Percentiles rank a stretch among this genome's conserved stretches.
phyloP scores from a whole-genome alignment of 2,888 invertebrate species.

The Furcula furcula region DNA sequence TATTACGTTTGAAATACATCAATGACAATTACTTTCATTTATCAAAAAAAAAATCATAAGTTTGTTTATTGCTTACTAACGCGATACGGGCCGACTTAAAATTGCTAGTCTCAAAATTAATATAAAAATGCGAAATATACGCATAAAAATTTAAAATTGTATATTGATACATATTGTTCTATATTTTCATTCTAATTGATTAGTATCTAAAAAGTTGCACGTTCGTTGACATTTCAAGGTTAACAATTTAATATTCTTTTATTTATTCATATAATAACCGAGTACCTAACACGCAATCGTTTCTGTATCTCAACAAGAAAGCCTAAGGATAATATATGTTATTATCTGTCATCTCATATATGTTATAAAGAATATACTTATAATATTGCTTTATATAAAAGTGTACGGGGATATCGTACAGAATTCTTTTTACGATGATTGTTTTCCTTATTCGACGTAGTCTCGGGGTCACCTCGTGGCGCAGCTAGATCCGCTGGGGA shows the following conservation, averaged over 20 bases:
- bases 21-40: not conserved
- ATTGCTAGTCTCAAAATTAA: constrained; percentile 73
- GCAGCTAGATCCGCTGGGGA: constrained; percentile 95
- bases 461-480: constrained; percentile 96
- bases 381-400: constrained; percentile 24
- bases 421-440: constrained; percentile 29
- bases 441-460: constrained; percentile 76
- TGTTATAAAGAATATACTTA: constrained; percentile 11
- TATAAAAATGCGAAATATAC: constrained; percentile 14
- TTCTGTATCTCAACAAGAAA: not conserved
- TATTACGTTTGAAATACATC: constrained; percentile 8
- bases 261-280: constrained; percentile 5
- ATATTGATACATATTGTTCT: constrained; percentile 9
- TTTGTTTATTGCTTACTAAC: constrained; percentile 33
- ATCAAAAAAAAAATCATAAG: constrained; percentile 12
- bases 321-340: not conserved
- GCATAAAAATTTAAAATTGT: constrained; percentile 7
- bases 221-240: constrained; percentile 23
- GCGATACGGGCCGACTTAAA: constrained; percentile 52
- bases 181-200: constrained; percentile 15
- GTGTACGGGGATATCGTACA: constrained; percentile 17
- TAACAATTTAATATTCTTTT: constrained; percentile 10
- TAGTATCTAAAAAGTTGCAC: constrained; percentile 21
- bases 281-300: not conserved
- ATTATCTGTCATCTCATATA: no score